A percentile compares a stretch with the other conserved stretches of the same genome.
phyloP scores from a whole-genome alignment of 2,113 vertebrate species.

The Chunga burmeisteri region DNA sequence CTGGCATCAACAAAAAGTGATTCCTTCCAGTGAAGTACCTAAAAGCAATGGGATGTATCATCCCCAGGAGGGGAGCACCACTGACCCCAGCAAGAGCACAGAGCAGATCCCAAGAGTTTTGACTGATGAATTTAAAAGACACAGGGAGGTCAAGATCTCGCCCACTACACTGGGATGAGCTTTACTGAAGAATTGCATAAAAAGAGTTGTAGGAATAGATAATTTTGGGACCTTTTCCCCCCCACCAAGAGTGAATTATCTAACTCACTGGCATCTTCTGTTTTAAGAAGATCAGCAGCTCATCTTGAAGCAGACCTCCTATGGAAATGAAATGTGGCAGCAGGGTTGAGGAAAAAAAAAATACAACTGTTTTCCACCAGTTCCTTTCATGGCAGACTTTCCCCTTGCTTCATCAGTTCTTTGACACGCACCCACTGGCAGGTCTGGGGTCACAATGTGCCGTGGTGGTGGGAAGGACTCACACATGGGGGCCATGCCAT shows the following conservation, averaged over 20 bases:
- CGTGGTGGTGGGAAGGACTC: not conserved
- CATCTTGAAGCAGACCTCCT: not conserved
- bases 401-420: not conserved
- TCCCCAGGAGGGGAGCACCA: not conserved
- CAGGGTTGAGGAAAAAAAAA: not conserved
- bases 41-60: not conserved
- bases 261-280: not conserved
- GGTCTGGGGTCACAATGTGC: not conserved
- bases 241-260: not conserved
- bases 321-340: fast-evolving
- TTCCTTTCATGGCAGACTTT: not conserved
- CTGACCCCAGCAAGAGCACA: not conserved
- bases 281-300: not conserved
- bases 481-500: fast-evolving
- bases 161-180: not conserved
- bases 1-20: not conserved
- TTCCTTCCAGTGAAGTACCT: not conserved
- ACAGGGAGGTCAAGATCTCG: not conserved
- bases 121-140: not conserved
- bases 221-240: fast-evolving
- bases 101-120: not conserved
- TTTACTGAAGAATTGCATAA: not conserved
- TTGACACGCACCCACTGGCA: not conserved
- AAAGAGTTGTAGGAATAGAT: not conserved
- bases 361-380: not conserved